Base-by-base conservation (phyloP, 2,797 vertebrate species). In the Naso thynnoides region DNA sequence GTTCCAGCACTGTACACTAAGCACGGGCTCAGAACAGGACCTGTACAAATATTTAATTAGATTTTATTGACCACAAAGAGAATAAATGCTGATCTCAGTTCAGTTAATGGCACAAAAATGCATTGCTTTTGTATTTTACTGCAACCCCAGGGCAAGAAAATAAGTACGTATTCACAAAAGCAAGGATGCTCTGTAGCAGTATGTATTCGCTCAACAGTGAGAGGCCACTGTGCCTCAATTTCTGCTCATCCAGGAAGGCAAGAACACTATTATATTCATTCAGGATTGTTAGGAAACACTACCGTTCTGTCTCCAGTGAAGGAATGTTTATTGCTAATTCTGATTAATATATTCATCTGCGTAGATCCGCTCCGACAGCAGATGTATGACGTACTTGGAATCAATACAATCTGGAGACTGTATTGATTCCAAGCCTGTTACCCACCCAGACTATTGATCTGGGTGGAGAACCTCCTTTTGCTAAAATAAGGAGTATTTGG, bases 321-420 rank as follows among this genome's bases (percentile, higher is more conserved):
- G 42, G 70, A 77, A 86, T 78, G 57, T 21, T 29, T 65, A 82
- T 71, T 42, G 54, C 65, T 56, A 64, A 63, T 15, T 68, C 48
- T 75, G 64, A 88, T 66, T 87, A 62, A 83, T 49, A 82, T 84
- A 84, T 76, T 31, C 57, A 31, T 55, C 52, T 56, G 63, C 9
- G 3, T 52, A 57, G 52, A 79, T 84, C 70, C 3, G 2, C 81
- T 67, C 68, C 73, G 71, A 87, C 79, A 80, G 60, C 53, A 72
- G 55, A 80, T 65, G 70, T 54, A 68, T 83, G 89, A 85, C n/a
- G 36, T 66, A 84, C n/a, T n/a, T n/a, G n/a, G n/a, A 23, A 79
- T 85, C 60, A 70, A n/a, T n/a, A n/a, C n/a, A n/a, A n/a, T 84
- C 66, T 58, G 44, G 36, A 78, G 61, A 62, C 59, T 24, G 38